phyloP scores from a whole-genome alignment of 23 tunicate genomes.

The Trididemnum nubilum region DNA sequence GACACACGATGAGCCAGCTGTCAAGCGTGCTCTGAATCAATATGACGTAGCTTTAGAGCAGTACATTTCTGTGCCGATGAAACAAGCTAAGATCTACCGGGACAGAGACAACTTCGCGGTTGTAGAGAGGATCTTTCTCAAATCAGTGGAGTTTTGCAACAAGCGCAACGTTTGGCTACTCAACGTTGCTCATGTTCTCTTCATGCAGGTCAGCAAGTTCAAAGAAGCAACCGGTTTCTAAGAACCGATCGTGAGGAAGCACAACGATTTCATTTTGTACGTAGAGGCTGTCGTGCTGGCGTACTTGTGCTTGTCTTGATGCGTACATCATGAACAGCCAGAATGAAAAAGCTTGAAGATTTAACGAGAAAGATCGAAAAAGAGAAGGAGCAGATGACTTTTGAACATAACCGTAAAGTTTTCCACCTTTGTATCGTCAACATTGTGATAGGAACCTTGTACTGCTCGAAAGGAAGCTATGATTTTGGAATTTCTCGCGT shows the following conservation, averaged over 20 bases:
- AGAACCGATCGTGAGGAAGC: slow-evolving; percentile 97
- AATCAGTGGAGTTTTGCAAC: slow-evolving; percentile 97
- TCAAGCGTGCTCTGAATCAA: slow-evolving; percentile 79
- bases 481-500: slow-evolving; percentile 95
- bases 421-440: slow-evolving; percentile 97
- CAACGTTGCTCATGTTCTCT: slow-evolving; percentile 97
- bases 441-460: slow-evolving; percentile 92
- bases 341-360: slow-evolving; percentile 98
- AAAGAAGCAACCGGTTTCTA: slow-evolving; percentile 98
- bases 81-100: slow-evolving; percentile 99
- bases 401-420: slow-evolving; percentile 86
- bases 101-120: slow-evolving; percentile 90
- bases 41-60: slow-evolving; percentile 93
- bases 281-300: slow-evolving; percentile 99
- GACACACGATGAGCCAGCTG: slow-evolving; percentile 73
- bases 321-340: slow-evolving; percentile 99
- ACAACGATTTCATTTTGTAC: slow-evolving; percentile 79
- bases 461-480: slow-evolving; percentile 89
- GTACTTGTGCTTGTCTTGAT: slow-evolving; percentile 89
- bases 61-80: slow-evolving; percentile 94
- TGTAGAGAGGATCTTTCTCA: slow-evolving; percentile 87
- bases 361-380: slow-evolving; percentile 98
- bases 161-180: slow-evolving; percentile 91
- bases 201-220: slow-evolving; percentile 99
- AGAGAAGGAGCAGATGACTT: slow-evolving; percentile 95